Conservation (phyloP, 2,113 vertebrate species). For the Psammodynastes pulverulentus region DNA sequence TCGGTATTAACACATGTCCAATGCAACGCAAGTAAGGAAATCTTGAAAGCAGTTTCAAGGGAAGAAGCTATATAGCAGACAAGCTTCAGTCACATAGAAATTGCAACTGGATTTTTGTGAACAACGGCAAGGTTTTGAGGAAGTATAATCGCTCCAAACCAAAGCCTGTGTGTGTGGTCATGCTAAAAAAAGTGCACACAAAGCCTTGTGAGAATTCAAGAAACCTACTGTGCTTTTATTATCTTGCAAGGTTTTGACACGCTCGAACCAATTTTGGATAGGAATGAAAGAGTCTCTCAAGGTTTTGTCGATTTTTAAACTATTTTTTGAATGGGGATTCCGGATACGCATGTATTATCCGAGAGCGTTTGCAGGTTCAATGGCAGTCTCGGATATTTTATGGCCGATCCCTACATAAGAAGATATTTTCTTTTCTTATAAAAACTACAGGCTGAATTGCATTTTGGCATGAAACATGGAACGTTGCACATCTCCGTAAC, state of each 20-base stretch:
- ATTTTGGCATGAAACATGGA: not conserved
- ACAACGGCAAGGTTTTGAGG: not conserved
- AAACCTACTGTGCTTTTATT: not conserved
- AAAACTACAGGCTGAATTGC: not conserved
- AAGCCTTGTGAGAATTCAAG: not conserved
- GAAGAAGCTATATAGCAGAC: not conserved
- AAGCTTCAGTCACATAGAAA: not conserved
- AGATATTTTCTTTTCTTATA: not conserved
- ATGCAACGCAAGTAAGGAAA: not conserved
- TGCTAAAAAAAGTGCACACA: not conserved
- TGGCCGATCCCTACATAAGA: not conserved
- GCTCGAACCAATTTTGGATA: not conserved
- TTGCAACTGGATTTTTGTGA: not conserved
- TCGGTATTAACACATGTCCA: not conserved
- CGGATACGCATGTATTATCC: not conserved
- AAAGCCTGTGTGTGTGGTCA: not conserved
- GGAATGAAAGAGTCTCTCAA: not conserved
- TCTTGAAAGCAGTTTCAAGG: not conserved
- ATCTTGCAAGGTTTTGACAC: not conserved
- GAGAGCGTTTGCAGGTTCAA: not conserved
- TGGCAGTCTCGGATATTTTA: not conserved
- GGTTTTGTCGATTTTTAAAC: not conserved
- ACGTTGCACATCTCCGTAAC: not conserved
- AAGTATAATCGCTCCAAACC: not conserved
- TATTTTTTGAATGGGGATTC: not conserved